Evolutionary conservation across 2,797 vertebrate genomes (phyloP), one percentile per base, ranked within the genome.

Genomic region (Pangasius mekongensis): DNA sequence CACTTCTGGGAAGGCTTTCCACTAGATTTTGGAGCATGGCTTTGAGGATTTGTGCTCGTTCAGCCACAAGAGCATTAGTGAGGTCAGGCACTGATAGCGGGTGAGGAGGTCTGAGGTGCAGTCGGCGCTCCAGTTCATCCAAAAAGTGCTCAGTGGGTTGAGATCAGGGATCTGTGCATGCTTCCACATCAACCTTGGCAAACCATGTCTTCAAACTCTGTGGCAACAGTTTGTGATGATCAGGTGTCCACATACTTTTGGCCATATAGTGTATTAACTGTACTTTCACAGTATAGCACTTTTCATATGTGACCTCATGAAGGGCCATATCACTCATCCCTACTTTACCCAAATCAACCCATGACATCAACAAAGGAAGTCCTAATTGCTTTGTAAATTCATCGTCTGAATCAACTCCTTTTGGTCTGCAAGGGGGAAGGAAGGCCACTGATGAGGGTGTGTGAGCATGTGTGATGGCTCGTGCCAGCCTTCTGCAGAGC

Each of bases 381-480:
- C 47, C 69, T 89, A 80, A 91, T 91, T 88, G 56, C 83, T 62
- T n/a, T 71, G 47, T 86, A 87, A 91, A 90, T 71, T 54, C 78
- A 47, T 47, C 6, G n/a, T 77, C 67, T 82, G 78, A 73, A 33
- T 73, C 27, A 60, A 86, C 47, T 80, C 2, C 54, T 60, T 89
- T 89, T 89, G 80, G 88, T 86, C 69, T 87, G 83, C 64, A 36
- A 81, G 14, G 60, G 20, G 84, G 49, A 91, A 90, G 92, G 90
- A 91, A 90, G 82, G 39, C 64, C 62, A 86, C 73, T 92, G 85
- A 92, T 92, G 91, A 91, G 89, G 90, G 89, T 74, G 83, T 90
- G 81, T 67, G 86, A 84, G 88, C 81, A 86, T 85, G 90, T 67
- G 54, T 71, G 80, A 89, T 87, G 62, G 86, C 88, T 82, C 82